Conservation (phyloP, 2,113 vertebrate genomes). For the Gnathonemus echidnorhynchus region DNA sequence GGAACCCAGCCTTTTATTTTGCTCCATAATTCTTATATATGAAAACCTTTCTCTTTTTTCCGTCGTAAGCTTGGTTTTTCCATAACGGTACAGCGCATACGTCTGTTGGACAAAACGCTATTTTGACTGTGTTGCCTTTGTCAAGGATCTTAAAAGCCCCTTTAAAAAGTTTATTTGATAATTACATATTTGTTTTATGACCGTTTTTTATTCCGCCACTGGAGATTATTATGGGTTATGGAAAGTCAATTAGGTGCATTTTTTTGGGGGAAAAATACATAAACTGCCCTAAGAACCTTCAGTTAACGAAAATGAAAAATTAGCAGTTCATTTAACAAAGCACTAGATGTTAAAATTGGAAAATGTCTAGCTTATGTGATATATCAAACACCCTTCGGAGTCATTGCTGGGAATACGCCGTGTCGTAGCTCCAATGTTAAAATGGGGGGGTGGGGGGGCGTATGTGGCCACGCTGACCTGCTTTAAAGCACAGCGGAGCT, state of each 20-base stretch:
- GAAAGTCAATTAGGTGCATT: neutral
- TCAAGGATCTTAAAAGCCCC: neutral
- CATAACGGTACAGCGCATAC: neutral
- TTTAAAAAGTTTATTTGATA: neutral
- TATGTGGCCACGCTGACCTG: neutral
- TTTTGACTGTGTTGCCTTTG: neutral
- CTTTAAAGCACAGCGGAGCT: slow-evolving; percentile 7
- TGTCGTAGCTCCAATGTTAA: neutral
- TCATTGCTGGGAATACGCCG: neutral
- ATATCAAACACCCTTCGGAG: neutral
- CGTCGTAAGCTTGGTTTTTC: neutral
- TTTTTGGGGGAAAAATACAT: neutral
- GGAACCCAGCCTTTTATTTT: neutral
- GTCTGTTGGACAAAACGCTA: neutral
- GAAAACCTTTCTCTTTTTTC: neutral
- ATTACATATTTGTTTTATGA: slow-evolving; percentile 4
- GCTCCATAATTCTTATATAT: neutral
- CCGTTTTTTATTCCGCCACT: neutral
- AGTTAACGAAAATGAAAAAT: neutral
- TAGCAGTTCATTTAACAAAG: neutral
- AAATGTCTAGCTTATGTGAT: neutral
- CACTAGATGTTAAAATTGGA: neutral
- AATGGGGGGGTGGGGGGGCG: neutral
- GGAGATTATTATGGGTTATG: neutral
- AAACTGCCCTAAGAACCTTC: neutral